Percentiles rank a stretch among this genome's conserved stretches.
These are phyloP conservation scores for Cerceris ruficornis DNA, from an alignment of 2,888 invertebrate species.

Conservation along the genomic window DNA sequence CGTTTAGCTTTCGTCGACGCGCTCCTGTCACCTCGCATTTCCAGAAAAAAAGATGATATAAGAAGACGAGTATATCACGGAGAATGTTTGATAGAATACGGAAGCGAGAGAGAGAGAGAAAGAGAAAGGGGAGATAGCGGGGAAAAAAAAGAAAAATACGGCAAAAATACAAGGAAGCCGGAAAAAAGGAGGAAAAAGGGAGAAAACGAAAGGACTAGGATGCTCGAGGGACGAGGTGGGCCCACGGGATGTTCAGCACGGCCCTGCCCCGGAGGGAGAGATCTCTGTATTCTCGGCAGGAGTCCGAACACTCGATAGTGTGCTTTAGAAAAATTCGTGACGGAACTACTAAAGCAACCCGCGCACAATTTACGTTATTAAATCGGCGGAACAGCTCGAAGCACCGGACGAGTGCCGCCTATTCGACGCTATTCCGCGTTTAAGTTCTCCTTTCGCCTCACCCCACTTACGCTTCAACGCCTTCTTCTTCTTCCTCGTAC, in stretches of 20 bases:
- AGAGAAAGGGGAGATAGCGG: not conserved
- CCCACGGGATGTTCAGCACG: constrained; percentile 50
- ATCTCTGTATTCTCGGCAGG: constrained; percentile 79
- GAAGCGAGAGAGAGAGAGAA: not conserved
- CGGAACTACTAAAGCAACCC: constrained; percentile 67
- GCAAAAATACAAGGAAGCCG: not conserved
- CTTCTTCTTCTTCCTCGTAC: constrained; percentile 12
- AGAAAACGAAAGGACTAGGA: constrained; percentile 2
- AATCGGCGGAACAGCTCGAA: constrained; percentile 75
- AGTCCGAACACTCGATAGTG: constrained; percentile 80
- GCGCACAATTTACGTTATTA: constrained; percentile 80
- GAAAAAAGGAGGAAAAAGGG: not conserved
- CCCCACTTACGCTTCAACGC: constrained; percentile 50
- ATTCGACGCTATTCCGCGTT: constrained; percentile 75
- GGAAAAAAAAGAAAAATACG: not conserved
- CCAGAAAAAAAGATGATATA: constrained; percentile 12
- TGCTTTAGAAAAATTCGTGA: constrained; percentile 78
- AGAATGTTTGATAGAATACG: not conserved
- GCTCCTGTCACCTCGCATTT: constrained; percentile 54
- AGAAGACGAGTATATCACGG: not conserved
- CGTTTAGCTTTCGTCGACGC: constrained; percentile 72
- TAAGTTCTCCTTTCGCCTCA: constrained; percentile 63
- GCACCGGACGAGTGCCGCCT: constrained; percentile 75
- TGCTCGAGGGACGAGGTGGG: not conserved
- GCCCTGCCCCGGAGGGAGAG: constrained; percentile 49